A percentile compares a stretch with the other conserved stretches of the same genome.
phyloP scores from a whole-genome alignment of 2,888 invertebrate species.

The Nymphalis urticae region DNA sequence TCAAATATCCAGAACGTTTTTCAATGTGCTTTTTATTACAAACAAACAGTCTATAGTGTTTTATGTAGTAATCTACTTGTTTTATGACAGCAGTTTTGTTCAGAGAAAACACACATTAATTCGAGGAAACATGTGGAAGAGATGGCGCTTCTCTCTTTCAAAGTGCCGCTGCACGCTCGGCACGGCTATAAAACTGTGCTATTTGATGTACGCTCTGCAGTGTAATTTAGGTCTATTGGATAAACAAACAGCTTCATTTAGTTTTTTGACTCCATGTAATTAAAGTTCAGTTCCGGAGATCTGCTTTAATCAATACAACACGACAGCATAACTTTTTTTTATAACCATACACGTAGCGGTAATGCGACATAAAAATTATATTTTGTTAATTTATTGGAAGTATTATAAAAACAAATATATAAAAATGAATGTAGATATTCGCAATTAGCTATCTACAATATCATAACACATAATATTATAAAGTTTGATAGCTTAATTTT shows the following conservation, averaged over 20 bases:
- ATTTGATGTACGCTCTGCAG: conserved; percentile 75
- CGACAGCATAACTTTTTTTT: not conserved
- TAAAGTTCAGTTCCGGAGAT: conserved; percentile 21
- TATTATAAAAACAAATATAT: too few species aligned
- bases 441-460: not conserved
- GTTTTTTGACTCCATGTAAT: conserved; percentile 51
- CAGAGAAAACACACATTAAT: conserved; percentile 79
- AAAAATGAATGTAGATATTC: too few species aligned
- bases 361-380: too few species aligned
- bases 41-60: conserved; percentile 74
- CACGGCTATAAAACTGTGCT: conserved; percentile 61
- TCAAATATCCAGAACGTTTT: conserved; percentile 15
- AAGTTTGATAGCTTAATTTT: not conserved
- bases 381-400: too few species aligned
- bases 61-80: conserved; percentile 69
- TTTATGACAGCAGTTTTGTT: conserved; percentile 76
- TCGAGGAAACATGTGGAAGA: conserved; percentile 79
- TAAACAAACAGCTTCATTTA: conserved; percentile 75
- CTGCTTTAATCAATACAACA: not conserved
- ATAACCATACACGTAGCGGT: too few species aligned
- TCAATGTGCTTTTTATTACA: conserved; percentile 55
- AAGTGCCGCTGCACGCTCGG: conserved; percentile 68
- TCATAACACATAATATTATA: not conserved
- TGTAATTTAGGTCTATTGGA: conserved; percentile 60
- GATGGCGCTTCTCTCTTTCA: conserved; percentile 76